Conservation (phyloP, 2,113 vertebrate species). For the Butorides virescens region DNA sequence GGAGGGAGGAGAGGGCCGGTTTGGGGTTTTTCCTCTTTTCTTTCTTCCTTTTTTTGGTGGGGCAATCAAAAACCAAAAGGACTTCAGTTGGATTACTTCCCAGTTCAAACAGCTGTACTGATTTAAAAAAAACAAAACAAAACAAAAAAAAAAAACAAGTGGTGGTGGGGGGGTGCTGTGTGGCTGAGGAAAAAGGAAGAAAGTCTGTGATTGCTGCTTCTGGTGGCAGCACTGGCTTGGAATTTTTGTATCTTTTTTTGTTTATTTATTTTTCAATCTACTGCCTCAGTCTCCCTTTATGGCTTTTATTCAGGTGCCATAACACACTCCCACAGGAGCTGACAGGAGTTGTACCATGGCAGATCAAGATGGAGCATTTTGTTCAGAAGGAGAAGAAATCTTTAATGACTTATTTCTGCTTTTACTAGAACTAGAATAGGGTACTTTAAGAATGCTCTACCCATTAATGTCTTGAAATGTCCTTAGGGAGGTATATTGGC, state of each 20-base stretch:
- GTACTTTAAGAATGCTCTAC: not conserved
- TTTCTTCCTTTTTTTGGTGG: not conserved
- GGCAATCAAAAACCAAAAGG: not conserved
- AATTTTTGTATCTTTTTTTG: not conserved
- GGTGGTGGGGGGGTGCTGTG: not conserved
- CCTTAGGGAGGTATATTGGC: not conserved
- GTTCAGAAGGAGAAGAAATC: not conserved
- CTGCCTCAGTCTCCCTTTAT: not conserved
- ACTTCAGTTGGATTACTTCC: not conserved
- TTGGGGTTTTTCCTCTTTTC: not conserved
- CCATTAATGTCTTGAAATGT: not conserved
- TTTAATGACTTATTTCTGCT: conserved; percentile 2
- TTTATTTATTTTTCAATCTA: not conserved
- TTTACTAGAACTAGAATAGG: not conserved
- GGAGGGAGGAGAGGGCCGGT: not conserved
- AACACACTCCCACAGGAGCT: not conserved
- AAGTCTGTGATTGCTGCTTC: not conserved
- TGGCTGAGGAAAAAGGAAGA: not conserved
- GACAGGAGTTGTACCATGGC: not conserved
- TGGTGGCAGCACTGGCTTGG: not conserved
- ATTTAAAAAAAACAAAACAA: not conserved
- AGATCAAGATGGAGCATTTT: not conserved
- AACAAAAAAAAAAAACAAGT: not conserved
- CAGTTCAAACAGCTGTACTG: not conserved
- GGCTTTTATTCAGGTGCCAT: not conserved